phyloP scores from a whole-genome alignment of 2,113 vertebrate genomes.

The Dermatemys mawii region DNA sequence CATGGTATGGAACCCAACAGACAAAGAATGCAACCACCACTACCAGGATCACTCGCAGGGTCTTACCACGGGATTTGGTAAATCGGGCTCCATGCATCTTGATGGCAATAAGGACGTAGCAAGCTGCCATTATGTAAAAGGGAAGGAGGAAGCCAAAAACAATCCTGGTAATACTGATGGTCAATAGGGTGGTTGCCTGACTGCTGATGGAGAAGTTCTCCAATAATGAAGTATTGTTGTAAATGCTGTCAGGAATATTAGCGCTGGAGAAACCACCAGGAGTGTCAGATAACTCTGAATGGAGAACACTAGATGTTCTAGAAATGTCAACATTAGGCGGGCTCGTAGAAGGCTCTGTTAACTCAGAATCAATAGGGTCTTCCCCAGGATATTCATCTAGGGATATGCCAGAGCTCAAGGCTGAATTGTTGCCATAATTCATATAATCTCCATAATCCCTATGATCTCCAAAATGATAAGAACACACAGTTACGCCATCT shows the following conservation, averaged over 20 bases:
- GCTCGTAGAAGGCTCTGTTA: background rate
- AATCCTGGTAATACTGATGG: conserved; percentile 62
- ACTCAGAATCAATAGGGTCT: background rate
- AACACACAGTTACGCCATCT: conserved; percentile 1
- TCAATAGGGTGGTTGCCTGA: background rate
- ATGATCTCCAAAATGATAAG: conserved; percentile 12
- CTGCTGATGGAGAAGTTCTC: too few species aligned
- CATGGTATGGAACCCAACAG: conserved; percentile 85
- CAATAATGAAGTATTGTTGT: background rate
- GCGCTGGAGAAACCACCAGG: background rate
- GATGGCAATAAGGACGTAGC: conserved; percentile 73
- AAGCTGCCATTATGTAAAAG: conserved; percentile 69
- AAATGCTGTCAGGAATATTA: background rate
- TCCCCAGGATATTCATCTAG: background rate
- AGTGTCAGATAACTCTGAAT: background rate
- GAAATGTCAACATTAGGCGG: background rate
- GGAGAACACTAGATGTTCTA: background rate
- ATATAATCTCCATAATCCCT: too few species aligned
- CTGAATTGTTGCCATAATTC: background rate
- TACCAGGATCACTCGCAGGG: conserved; percentile 54
- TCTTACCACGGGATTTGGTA: conserved; percentile 59
- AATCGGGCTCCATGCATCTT: conserved; percentile 43
- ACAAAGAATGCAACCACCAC: conserved; percentile 79
- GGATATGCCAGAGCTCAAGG: background rate
- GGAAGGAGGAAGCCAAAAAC: conserved; percentile 82